Evolutionary conservation across 2,888 invertebrate species (phyloP).

Genomic region (Odontomyia ornata): DNA sequence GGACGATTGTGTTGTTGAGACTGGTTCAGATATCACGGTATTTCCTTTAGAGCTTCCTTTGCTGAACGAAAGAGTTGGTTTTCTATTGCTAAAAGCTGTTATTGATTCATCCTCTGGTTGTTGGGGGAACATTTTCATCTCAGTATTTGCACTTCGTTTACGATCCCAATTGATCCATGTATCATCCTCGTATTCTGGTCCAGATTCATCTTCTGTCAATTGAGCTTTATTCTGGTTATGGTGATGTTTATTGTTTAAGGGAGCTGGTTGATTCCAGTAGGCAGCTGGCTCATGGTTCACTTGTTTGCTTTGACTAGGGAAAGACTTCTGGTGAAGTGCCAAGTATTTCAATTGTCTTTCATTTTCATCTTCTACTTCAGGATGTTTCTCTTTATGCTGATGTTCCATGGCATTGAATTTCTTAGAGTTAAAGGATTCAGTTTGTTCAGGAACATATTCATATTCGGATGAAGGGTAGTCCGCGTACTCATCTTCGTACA

Average conservation of each 20-base stretch:
- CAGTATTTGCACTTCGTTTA: constrained; percentile 58
- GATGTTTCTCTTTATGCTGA: constrained; percentile 31
- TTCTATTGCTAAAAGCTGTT: constrained; percentile 50
- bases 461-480: constrained; percentile 50
- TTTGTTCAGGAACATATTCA: constrained; percentile 50
- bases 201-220: constrained; percentile 52
- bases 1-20: constrained; percentile 36
- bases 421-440: constrained; percentile 50
- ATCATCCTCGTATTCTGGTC: constrained; percentile 62
- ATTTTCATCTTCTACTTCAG: constrained; percentile 70
- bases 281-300: constrained; percentile 14
- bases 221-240: constrained; percentile 16
- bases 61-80: constrained; percentile 39
- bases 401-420: neutral
- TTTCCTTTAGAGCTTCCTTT: constrained; percentile 24
- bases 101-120: constrained; percentile 46
- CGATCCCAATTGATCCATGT: constrained; percentile 64
- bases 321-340: constrained; percentile 66
- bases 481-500: constrained; percentile 69
- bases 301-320: constrained; percentile 12
- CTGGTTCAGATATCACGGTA: constrained; percentile 10
- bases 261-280: neutral
- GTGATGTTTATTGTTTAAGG: constrained; percentile 34
- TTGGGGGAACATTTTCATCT: constrained; percentile 29
- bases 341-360: constrained; percentile 73